Evolutionary conservation across 2,888 invertebrate genomes (phyloP).

Genomic region (Didymodactylos carnosus): DNA sequence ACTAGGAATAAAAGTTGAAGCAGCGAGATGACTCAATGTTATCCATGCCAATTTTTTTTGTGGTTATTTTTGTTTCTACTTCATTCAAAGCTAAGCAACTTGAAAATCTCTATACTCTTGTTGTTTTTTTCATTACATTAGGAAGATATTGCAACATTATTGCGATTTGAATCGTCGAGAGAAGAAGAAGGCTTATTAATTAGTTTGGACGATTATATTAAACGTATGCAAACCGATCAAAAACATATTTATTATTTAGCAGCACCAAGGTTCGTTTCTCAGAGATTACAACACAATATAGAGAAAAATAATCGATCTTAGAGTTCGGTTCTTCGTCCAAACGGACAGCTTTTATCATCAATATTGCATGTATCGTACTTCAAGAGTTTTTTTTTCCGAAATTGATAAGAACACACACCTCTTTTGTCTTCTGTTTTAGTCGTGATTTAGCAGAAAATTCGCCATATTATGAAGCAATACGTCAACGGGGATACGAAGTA

Average conservation of each 20-base stretch:
- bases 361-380: too few species aligned
- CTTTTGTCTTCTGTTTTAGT: constrained; percentile 44
- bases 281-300: constrained; percentile 39
- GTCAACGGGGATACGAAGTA: constrained; percentile 52
- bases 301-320: neutral
- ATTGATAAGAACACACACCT: constrained; percentile 9
- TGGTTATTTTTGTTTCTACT: too few species aligned
- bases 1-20: too few species aligned
- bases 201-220: constrained; percentile 55
- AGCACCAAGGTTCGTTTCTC: too few species aligned
- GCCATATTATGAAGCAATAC: constrained; percentile 73
- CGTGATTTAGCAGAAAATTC: constrained; percentile 75
- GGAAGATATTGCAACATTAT: constrained; percentile 69
- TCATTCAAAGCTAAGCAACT: constrained; percentile 42
- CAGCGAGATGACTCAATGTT: too few species aligned
- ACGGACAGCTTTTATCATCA: too few species aligned
- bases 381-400: neutral
- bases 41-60: too few species aligned
- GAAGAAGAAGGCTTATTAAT: constrained; percentile 50
- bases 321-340: too few species aligned
- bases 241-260: constrained; percentile 75
- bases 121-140: constrained; percentile 38
- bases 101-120: neutral
- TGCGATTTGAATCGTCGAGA: constrained; percentile 75
- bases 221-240: constrained; percentile 54